Conservation (phyloP, 1,140 invertebrate genomes). For the Drosophila ananassae region DNA sequence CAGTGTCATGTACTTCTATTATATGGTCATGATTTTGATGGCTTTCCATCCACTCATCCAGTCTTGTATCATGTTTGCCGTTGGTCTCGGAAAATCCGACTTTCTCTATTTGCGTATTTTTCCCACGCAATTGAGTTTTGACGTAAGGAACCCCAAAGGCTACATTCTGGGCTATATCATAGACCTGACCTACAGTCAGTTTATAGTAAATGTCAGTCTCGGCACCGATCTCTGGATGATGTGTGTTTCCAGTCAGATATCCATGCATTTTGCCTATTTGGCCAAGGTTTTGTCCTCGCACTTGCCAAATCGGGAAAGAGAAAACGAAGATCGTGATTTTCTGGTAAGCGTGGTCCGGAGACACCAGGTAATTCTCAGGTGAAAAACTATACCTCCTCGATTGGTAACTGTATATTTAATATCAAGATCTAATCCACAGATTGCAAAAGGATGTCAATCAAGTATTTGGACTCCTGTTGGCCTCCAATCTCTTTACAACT, state of each 20-base stretch:
- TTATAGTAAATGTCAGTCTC: slow-evolving; percentile 40
- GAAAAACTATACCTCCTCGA: neutral
- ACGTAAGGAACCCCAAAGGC: neutral
- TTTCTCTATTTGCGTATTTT: slow-evolving; percentile 39
- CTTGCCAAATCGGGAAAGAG: slow-evolving; percentile 6
- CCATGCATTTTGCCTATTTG: slow-evolving; percentile 52
- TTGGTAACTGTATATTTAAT: neutral
- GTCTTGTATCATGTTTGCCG: slow-evolving; percentile 1
- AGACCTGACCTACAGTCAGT: slow-evolving; percentile 40
- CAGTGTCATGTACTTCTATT: slow-evolving; percentile 38
- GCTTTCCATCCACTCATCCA: slow-evolving; percentile 20
- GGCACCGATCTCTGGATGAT: slow-evolving; percentile 62
- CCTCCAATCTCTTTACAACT: slow-evolving; percentile 41
- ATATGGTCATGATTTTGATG: slow-evolving; percentile 14
- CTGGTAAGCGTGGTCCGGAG: slow-evolving; percentile 13
- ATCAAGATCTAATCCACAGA: slow-evolving; percentile 13
- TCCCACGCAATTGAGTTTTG: slow-evolving; percentile 19
- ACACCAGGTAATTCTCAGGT: slow-evolving; percentile 44
- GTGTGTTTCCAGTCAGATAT: slow-evolving; percentile 44
- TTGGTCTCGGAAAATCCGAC: neutral
- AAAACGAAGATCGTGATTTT: slow-evolving; percentile 24
- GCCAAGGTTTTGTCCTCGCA: slow-evolving; percentile 18
- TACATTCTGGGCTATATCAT: slow-evolving; percentile 15
- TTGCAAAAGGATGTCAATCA: slow-evolving; percentile 42
- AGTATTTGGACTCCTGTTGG: slow-evolving; percentile 45